Percentiles rank a stretch among this genome's conserved stretches.
These are phyloP conservation scores for Zygogramma bicolorata DNA, from an alignment of 2,888 invertebrate genomes.

Conservation along the genomic window DNA sequence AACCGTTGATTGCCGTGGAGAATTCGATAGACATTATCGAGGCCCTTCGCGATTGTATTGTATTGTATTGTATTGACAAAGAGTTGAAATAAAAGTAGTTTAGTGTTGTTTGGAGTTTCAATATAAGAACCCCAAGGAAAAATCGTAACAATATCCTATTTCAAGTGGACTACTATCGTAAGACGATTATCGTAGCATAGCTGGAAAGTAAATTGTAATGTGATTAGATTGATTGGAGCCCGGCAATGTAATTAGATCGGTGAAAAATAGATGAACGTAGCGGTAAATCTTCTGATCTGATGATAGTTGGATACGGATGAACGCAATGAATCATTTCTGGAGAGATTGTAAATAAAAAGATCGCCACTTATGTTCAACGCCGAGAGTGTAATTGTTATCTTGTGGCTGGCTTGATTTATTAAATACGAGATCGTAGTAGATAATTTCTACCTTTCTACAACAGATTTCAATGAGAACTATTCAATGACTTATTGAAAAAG, in stretches of 20 bases:
- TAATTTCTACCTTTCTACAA: not conserved
- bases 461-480: not conserved
- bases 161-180: not conserved
- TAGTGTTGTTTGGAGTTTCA: no score
- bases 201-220: conserved; percentile 21
- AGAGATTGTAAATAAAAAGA: not conserved
- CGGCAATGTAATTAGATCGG: not conserved
- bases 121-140: no score
- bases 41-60: no score
- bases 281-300: not conserved
- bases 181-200: not conserved
- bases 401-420: not conserved
- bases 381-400: not conserved
- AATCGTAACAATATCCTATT: no score
- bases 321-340: conserved; percentile 4
- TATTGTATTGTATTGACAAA: no score
- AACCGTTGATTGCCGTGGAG: no score
- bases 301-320: not conserved
- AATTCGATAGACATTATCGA: no score
- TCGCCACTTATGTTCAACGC: not conserved
- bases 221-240: not conserved
- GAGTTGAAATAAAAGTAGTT: no score
- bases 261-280: conserved; percentile 4
- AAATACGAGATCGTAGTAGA: not conserved
- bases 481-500: no score